Evolutionary conservation across 2,113 vertebrate species (phyloP).

Genomic region (Takifugu flavidus): DNA sequence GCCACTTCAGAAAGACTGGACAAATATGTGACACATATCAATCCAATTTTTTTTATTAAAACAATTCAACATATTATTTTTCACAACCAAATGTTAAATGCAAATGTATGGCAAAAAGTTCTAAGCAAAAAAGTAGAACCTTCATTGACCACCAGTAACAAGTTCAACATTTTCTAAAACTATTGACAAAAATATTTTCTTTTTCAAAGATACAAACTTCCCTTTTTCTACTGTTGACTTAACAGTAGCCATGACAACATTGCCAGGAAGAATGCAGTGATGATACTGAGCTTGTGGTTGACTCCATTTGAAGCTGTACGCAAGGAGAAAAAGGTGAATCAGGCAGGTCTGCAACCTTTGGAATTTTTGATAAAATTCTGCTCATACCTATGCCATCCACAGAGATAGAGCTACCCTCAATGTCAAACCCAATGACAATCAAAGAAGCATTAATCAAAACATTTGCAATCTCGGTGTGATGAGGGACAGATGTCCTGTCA

Average conservation of each 20-base stretch:
- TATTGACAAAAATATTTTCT: background rate
- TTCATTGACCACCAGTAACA: too few relatives aligned
- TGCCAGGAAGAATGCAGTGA: constrained; percentile 1
- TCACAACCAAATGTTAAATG: too few relatives aligned
- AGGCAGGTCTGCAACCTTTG: background rate
- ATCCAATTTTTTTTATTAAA: too few relatives aligned
- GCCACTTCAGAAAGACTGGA: too few relatives aligned
- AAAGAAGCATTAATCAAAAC: background rate
- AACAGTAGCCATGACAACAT: constrained; percentile 6
- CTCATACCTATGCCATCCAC: background rate
- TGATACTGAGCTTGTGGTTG: constrained; percentile 1
- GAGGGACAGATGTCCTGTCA: background rate
- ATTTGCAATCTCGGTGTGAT: background rate
- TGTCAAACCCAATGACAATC: background rate
- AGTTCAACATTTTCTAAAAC: too few relatives aligned
- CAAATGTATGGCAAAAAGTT: too few relatives aligned
- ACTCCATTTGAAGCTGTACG: constrained; percentile 1
- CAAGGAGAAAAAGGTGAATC: background rate
- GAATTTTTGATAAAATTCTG: background rate
- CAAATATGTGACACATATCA: too few relatives aligned
- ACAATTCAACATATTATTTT: too few relatives aligned
- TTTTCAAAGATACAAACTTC: background rate
- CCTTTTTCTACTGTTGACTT: background rate
- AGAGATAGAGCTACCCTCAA: background rate
- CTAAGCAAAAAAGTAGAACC: too few relatives aligned